A percentile compares a stretch with the other conserved stretches of the same genome.
Evolutionary conservation across 2,888 invertebrate species (phyloP).

Genomic region (Idaea dimidiata): DNA sequence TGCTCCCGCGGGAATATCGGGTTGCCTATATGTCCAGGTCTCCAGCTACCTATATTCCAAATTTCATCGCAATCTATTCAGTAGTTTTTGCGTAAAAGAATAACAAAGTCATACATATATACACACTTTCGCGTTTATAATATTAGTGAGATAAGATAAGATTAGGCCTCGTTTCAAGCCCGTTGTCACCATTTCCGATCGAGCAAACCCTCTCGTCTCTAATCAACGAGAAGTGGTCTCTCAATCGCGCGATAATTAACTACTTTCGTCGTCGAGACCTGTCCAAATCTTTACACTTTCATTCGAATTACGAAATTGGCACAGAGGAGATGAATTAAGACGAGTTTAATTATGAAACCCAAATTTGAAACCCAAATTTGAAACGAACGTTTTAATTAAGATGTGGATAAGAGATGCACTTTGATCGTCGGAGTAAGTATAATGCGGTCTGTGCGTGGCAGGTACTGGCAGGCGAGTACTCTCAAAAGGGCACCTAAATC

Average conservation of each 20-base stretch:
- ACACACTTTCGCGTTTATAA: no score
- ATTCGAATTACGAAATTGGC: constrained; percentile 7
- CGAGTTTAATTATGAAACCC: neutral
- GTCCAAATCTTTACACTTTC: constrained; percentile 6
- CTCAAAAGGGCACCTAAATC: neutral
- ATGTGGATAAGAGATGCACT: neutral
- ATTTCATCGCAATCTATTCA: no score
- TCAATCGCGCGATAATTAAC: constrained; percentile 5
- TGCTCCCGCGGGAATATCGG: no score
- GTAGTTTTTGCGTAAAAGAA: no score
- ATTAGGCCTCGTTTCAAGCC: neutral
- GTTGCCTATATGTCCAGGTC: no score
- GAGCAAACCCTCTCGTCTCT: constrained; percentile 6
- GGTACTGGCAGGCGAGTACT: neutral
- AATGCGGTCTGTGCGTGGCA: neutral
- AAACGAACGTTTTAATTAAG: neutral
- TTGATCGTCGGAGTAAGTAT: constrained; percentile 1
- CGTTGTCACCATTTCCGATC: neutral
- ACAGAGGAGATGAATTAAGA: neutral
- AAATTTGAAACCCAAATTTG: neutral
- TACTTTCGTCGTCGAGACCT: constrained; percentile 2
- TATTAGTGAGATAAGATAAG: no score
- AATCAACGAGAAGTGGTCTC: constrained; percentile 7
- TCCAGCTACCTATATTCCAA: no score
- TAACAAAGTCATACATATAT: no score